Evolutionary conservation across 2,888 invertebrate species (phyloP), one percentile per base, ranked within the genome.

Genomic region (Drosophila birchii): DNA sequence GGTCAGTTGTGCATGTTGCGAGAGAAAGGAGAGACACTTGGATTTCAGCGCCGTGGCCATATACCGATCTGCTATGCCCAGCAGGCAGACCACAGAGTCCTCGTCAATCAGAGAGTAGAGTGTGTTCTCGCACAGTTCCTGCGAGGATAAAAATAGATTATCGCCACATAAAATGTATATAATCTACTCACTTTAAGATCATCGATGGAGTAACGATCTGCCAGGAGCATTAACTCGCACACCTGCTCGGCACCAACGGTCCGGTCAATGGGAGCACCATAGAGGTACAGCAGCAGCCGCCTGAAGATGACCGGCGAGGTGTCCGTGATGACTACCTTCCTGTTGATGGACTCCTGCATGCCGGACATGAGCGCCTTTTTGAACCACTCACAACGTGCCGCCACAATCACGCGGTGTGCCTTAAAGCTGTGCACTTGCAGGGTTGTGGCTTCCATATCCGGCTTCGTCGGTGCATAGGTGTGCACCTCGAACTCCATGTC

Each of bases 331-430:
- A 94, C 93, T 63, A 95, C 95, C 93, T 94, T 94, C 87, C 95
- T 94, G 86, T 95, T 94, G 76, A 95, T 95, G 29, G 95, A 94
- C 92, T 95, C 95, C 81, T 94, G 93, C 95, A 95, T 95, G 56
- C 95, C 95, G 55, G 95, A 95, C 49, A 95, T 93, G 18, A 95
- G 91, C 1, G 95, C 95, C 78, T 95, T 93, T 54, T 95, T 93
- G 88, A 95, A 95, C 95, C 95, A 95, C 89, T 95, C 95, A 91
- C 95, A 95, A 68, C 90, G 86, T 1, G 95, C 93, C 5, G 95
- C 95, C 16, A 95, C 94, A 68, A 95, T 94, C 14, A 95, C 95
- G 64, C 95, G 93, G 90, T 95, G 95, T 1, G 95, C 94, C 72
- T 93, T 92, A 75, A 94, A 93, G 49, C 92, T 93, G 75, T 92